Percentiles rank a stretch among this genome's conserved stretches.
phyloP scores from a whole-genome alignment of 2,113 vertebrate species.

The Mus pahari region DNA sequence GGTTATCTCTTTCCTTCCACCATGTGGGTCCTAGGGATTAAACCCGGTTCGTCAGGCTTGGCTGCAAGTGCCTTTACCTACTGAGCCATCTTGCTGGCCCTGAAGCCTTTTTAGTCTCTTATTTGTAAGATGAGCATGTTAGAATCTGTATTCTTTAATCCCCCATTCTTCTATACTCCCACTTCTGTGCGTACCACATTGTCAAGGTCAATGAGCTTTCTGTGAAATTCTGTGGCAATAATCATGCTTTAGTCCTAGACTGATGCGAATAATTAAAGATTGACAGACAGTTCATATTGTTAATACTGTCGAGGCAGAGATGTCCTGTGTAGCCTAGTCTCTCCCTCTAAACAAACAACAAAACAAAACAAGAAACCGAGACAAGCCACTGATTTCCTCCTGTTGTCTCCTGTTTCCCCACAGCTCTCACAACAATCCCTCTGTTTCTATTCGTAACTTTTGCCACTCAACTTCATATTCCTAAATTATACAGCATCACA shows the following conservation, averaged over 20 bases:
- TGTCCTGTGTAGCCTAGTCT: not conserved
- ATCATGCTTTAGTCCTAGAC: no score
- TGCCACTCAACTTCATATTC: not conserved
- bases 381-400: not conserved
- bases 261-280: not conserved
- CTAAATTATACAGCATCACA: not conserved
- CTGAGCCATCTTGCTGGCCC: not conserved
- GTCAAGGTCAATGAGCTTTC: not conserved
- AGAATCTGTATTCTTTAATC: not conserved
- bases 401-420: not conserved
- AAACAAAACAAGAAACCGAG: not conserved
- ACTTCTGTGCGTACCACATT: not conserved
- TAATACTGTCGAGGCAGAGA: not conserved
- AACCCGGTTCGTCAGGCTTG: not conserved
- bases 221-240: not conserved
- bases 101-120: not conserved
- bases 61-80: not conserved
- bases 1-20: not conserved
- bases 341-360: not conserved
- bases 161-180: not conserved
- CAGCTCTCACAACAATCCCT: not conserved
- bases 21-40: not conserved
- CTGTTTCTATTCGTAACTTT: constrained; percentile 20
- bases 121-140: not conserved
- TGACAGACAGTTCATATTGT: not conserved